A percentile compares a stretch with the other conserved stretches of the same genome.
Conservation (phyloP, 2,113 vertebrate genomes). For the Elanoides forficatus region DNA sequence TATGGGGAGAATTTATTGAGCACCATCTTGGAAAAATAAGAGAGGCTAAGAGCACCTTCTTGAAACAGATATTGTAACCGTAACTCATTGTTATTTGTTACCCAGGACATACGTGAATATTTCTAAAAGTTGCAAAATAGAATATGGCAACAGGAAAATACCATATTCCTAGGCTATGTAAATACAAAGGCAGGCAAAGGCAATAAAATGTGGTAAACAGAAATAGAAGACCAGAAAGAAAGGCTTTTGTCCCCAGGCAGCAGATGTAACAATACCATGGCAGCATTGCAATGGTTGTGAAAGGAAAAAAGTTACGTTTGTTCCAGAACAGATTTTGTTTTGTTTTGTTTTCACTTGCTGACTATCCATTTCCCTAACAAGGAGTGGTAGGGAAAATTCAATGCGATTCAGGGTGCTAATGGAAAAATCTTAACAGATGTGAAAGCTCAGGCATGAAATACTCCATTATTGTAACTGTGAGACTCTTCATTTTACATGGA, state of each 20-base stretch:
- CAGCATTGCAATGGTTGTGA: neutral
- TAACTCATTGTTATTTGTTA: neutral
- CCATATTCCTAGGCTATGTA: neutral
- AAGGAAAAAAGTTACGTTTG: neutral
- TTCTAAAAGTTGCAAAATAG: neutral
- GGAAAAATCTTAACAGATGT: neutral
- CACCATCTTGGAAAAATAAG: neutral
- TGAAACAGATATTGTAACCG: neutral
- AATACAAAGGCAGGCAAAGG: neutral
- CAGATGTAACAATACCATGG: neutral
- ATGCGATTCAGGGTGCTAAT: neutral
- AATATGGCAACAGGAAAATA: neutral
- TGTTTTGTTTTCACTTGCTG: neutral
- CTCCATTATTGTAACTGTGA: neutral
- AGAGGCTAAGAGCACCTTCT: neutral
- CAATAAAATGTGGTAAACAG: neutral
- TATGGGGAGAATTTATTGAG: neutral
- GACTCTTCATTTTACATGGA: neutral
- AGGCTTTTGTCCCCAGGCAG: neutral
- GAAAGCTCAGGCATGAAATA: neutral
- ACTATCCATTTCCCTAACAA: neutral
- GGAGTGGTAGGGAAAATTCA: neutral
- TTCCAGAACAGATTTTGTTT: neutral
- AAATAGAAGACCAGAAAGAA: constrained; percentile 2
- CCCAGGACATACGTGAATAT: neutral